These are phyloP conservation scores for Actias luna DNA, from an alignment of 2,888 invertebrate genomes.

Conservation along the genomic window DNA sequence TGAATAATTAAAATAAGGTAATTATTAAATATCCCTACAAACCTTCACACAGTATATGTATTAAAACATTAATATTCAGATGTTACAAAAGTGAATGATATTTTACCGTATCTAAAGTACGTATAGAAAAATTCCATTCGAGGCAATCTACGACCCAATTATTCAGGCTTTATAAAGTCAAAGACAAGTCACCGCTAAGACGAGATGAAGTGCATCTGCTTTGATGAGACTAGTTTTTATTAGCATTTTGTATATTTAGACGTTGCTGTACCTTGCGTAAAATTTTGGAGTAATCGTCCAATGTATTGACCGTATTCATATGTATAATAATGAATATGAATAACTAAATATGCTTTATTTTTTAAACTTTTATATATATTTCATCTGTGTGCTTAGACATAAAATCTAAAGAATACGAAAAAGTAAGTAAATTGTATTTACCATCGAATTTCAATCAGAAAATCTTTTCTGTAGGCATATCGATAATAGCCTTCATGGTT, in stretches of 20 bases:
- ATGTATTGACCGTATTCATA: too few species aligned
- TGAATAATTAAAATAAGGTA: background rate
- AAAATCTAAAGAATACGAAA: too few species aligned
- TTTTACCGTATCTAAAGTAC: conserved; percentile 13
- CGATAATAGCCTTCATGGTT: too few species aligned
- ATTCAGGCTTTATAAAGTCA: conserved; percentile 13
- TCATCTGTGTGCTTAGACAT: too few species aligned
- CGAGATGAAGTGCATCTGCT: conserved; percentile 11
- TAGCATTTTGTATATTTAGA: conserved; percentile 7
- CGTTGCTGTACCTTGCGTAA: background rate
- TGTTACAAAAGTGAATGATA: conserved; percentile 7
- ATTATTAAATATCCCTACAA: background rate
- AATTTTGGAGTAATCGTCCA: background rate
- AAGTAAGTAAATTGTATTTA: too few species aligned
- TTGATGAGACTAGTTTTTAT: conserved; percentile 13
- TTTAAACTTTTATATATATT: too few species aligned
- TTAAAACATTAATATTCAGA: background rate
- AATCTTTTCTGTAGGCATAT: too few species aligned
- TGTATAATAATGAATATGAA: too few species aligned
- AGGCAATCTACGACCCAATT: conserved; percentile 16
- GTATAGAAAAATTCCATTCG: conserved; percentile 15
- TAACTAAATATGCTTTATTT: too few species aligned
- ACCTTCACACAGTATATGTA: background rate
- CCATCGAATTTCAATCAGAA: too few species aligned
- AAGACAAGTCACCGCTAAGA: background rate